Percentiles rank a stretch among this genome's conserved stretches.
Conservation (phyloP, 2,113 vertebrate species). For the Leptosomus discolor region DNA sequence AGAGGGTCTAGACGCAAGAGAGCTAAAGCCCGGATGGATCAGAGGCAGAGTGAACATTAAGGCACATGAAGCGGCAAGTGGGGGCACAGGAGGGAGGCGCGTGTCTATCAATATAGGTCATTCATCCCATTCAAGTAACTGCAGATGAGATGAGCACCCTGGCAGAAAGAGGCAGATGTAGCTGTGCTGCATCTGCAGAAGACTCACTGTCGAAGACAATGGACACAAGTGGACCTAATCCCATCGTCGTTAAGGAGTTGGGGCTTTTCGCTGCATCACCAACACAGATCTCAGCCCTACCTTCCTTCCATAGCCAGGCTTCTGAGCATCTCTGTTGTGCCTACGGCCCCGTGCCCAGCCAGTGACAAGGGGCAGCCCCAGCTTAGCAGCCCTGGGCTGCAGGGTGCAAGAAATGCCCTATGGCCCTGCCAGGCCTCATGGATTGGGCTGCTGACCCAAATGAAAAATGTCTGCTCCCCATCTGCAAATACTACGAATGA, state of each 20-base stretch:
- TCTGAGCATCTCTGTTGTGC: rapidly evolving
- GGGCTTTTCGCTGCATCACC: not conserved
- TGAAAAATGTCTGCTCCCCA: not conserved
- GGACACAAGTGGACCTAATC: rapidly evolving
- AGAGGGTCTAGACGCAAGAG: not conserved
- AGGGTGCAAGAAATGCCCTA: not conserved
- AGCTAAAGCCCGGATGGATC: not conserved
- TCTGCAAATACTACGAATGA: not conserved
- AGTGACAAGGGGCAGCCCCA: not conserved
- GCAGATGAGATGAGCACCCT: not conserved
- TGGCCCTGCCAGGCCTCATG: rapidly evolving
- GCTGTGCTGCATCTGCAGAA: not conserved
- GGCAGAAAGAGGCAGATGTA: not conserved
- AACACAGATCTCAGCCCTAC: not conserved
- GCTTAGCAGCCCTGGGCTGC: not conserved
- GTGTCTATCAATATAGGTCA: not conserved
- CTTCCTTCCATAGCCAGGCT: rapidly evolving
- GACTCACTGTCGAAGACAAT: rapidly evolving
- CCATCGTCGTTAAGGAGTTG: rapidly evolving
- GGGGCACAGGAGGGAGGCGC: not conserved
- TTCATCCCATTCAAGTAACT: not conserved
- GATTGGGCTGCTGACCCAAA: not conserved
- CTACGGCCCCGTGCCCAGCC: rapidly evolving
- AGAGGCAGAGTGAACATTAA: not conserved
- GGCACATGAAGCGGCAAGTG: not conserved